Evolutionary conservation across 2,113 vertebrate genomes (phyloP).

Genomic region (Sapayoa aenigma): DNA sequence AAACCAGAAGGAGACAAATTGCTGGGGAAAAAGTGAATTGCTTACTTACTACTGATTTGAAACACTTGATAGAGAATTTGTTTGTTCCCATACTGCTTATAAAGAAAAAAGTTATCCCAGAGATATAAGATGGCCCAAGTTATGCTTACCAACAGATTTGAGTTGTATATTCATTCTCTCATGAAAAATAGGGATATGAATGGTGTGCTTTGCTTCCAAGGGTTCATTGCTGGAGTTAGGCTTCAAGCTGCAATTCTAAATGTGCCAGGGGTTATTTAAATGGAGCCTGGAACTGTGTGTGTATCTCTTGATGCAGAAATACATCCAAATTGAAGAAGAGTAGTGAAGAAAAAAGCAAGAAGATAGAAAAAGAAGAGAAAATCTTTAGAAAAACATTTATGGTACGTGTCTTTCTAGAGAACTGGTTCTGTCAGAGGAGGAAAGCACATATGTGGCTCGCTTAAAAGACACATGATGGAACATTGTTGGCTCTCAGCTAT

Average conservation of each 20-base stretch:
- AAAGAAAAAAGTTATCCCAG: background rate
- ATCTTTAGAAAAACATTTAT: constrained; percentile 73
- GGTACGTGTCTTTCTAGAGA: constrained; percentile 31
- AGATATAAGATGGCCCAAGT: background rate
- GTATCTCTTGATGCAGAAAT: background rate
- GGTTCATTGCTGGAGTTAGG: background rate
- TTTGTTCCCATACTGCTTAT: background rate
- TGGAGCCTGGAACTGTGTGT: background rate
- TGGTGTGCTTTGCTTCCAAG: background rate
- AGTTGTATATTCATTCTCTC: background rate
- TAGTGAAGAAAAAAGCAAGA: constrained; percentile 62
- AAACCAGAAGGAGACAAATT: background rate
- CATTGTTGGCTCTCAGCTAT: background rate
- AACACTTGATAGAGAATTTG: background rate
- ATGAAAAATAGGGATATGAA: background rate
- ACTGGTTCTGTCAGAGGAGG: background rate
- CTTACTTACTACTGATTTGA: background rate
- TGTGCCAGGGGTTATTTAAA: background rate
- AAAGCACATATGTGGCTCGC: background rate
- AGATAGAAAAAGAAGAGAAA: constrained; percentile 71
- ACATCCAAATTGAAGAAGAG: constrained; percentile 63
- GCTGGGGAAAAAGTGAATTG: background rate
- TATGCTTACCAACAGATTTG: background rate
- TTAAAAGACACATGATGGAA: background rate
- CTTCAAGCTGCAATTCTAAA: background rate